A percentile compares a stretch with the other conserved stretches of the same genome.
These are phyloP conservation scores for Peromyscus aztecus DNA, from an alignment of 2,797 vertebrate species.

Conservation along the genomic window DNA sequence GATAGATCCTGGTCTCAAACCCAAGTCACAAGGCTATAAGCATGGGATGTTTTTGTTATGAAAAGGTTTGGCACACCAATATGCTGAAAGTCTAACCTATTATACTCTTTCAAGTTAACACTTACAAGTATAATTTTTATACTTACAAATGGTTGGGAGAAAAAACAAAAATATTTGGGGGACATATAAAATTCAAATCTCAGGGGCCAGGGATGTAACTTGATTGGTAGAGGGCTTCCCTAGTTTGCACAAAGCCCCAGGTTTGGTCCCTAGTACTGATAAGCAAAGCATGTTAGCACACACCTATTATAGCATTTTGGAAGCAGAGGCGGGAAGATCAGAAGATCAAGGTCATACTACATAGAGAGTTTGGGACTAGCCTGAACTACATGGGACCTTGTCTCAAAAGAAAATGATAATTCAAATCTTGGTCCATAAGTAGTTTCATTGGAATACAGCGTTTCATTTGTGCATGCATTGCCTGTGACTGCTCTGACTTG, in stretches of 20 bases:
- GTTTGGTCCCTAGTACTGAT: background rate
- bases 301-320: background rate
- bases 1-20: background rate
- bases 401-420: background rate
- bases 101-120: background rate
- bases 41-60: background rate
- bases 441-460: constrained; percentile 15
- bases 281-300: background rate
- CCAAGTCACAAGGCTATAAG: background rate
- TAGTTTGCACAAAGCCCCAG: background rate
- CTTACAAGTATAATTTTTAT: background rate
- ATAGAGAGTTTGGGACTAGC: background rate
- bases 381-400: background rate
- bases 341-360: background rate
- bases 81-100: background rate
- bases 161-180: background rate
- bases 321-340: background rate
- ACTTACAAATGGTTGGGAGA: background rate
- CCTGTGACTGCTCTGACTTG: background rate
- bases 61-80: background rate
- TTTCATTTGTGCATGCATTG: background rate
- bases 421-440: constrained; percentile 28
- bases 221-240: background rate
- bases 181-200: constrained; percentile 20
- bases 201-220: background rate